These are phyloP conservation scores for human DNA, from an alignment of 2,113 vertebrate species.

Conservation along the genomic window GRCh38 chrX:147090501-147091000, in stretches of 20 bases:
- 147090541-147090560: neutral
- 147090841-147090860: neutral
- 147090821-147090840: neutral
- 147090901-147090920: neutral
- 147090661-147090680: neutral
- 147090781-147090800: neutral
- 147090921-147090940: neutral
- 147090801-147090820: neutral
- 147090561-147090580: conserved; percentile 3
- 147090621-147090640: neutral
- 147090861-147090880: neutral
- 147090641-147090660: neutral
- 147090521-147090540: conserved; percentile 39
- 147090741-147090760: neutral
- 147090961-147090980: neutral
- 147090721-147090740: neutral
- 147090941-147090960: neutral
- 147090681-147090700: neutral
- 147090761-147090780: neutral
- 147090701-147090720: neutral
- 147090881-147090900: neutral
- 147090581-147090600: neutral
- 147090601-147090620: neutral
- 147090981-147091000: neutral
- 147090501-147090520: neutral